Evolutionary conservation across 2,113 vertebrate species (phyloP).

Genomic region (Camelus dromedarius): DNA sequence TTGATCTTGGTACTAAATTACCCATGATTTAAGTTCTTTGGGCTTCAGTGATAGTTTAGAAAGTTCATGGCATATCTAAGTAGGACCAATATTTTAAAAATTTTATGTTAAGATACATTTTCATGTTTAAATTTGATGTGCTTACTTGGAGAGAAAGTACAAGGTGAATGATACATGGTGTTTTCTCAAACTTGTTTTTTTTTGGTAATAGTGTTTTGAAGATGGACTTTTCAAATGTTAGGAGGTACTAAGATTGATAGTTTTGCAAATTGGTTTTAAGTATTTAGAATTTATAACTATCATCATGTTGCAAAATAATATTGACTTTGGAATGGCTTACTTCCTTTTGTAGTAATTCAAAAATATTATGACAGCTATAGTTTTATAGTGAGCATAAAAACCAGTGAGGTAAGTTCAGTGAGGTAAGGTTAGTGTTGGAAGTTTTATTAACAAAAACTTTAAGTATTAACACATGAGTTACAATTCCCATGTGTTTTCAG

Average conservation of each 20-base stretch:
- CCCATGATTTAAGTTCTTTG: slow-evolving; percentile 49
- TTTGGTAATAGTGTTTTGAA: slow-evolving; percentile 55
- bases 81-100: slow-evolving; percentile 40
- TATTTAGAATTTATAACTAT: slow-evolving; percentile 89
- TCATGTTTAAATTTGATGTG: slow-evolving; percentile 36
- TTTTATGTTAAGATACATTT: slow-evolving; percentile 49
- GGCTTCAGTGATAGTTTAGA: slow-evolving; percentile 5
- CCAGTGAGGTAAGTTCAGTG: slow-evolving; percentile 88
- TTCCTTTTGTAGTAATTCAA: slow-evolving; percentile 88
- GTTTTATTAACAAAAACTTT: slow-evolving; percentile 89
- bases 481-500: slow-evolving; percentile 86
- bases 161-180: not conserved
- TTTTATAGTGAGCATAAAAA: slow-evolving; percentile 89
- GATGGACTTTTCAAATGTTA: slow-evolving; percentile 78
- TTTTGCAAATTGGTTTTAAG: slow-evolving; percentile 86
- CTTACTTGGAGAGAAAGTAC: slow-evolving; percentile 28
- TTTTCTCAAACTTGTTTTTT: slow-evolving; percentile 55
- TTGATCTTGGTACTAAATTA: slow-evolving; percentile 42
- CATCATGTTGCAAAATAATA: slow-evolving; percentile 88
- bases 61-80: not conserved
- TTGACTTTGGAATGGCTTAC: slow-evolving; percentile 87
- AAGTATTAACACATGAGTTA: slow-evolving; percentile 88
- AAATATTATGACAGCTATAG: slow-evolving; percentile 88
- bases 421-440: slow-evolving; percentile 89
- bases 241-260: slow-evolving; percentile 82